Evolutionary conservation across 2,888 invertebrate species (phyloP), one percentile per base, ranked within the genome.

Genomic region (Dioctria linearis): DNA sequence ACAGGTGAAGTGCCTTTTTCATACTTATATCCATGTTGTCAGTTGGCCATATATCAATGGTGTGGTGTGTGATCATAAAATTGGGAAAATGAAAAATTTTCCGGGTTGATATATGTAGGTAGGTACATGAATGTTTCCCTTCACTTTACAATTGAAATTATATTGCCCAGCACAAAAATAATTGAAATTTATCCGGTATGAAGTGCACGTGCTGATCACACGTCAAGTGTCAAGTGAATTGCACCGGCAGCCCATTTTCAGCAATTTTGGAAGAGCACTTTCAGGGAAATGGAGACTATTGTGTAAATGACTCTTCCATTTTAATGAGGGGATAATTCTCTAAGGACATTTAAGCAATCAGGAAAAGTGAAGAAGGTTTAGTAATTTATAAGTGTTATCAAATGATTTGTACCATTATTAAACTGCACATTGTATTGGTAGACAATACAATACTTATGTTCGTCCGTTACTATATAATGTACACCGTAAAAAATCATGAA

Each of bases 191-290:
- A 69, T 67, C 13, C 40, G 9, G 6, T 1, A 54, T 54, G 25
- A 49, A 40, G 40, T 49, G 67, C 67, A 69, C 67, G 67, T 69
- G 67, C 49, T 49, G 25, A 69, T 69, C 67, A 69, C 67, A 69
- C 67, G 13, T 69, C 49, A 69, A 49, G 67, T 69, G 67, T 69
- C 67, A 69, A 69, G 49, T 69, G 67, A 49, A 49, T n/a, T 25
- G 13, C 49, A 49, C 61, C 37, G 37, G 61, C 13, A 61, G 54
- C n/a, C 4, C 37, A 11, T 37, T 61, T n/a, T 8, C 61, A 61
- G 61, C 61, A 61, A 61, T 61, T 61, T 25, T 5, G 61, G 61
- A 61, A 61, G 61, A 61, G 39, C 11, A n/a, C 54, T 54, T 54
- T 54, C 2, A 54, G 11, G 9, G 11, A 8, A n/a, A 11, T 54